These are phyloP conservation scores for Psephotus haematonotus DNA, from an alignment of 2,113 vertebrate genomes.

Conservation along the genomic window DNA sequence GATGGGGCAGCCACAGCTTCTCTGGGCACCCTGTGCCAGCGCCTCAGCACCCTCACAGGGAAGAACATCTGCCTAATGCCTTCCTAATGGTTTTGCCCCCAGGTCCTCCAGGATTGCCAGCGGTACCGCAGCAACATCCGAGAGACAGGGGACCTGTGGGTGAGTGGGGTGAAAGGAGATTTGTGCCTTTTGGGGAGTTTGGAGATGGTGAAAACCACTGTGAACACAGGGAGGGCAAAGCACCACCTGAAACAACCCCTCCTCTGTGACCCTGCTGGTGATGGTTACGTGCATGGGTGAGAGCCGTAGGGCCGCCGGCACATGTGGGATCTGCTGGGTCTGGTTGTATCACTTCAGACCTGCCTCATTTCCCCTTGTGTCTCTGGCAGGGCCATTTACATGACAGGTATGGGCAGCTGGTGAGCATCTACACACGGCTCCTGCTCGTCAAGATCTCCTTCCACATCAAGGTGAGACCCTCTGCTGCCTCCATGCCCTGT, in stretches of 20 bases:
- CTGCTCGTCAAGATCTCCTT: slow-evolving; percentile 92
- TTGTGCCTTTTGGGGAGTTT: neutral
- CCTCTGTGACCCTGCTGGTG: neutral
- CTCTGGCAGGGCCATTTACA: slow-evolving; percentile 84
- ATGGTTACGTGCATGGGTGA: accelerated
- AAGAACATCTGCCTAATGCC: neutral
- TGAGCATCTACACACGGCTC: slow-evolving; percentile 84
- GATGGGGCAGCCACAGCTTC: neutral
- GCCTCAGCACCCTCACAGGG: neutral
- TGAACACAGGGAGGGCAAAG: neutral
- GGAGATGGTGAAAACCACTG: accelerated
- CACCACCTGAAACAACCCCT: neutral
- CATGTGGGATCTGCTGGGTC: accelerated
- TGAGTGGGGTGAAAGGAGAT: slow-evolving; percentile 43
- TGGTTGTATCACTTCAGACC: accelerated
- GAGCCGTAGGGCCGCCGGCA: accelerated
- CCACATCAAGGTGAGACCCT: slow-evolving; percentile 83
- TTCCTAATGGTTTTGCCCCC: neutral
- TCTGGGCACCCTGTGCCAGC: neutral
- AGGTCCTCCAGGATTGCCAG: slow-evolving; percentile 96
- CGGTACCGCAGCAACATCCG: slow-evolving; percentile 90
- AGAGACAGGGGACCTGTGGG: slow-evolving; percentile 90
- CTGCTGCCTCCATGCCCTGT: accelerated
- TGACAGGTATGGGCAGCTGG: slow-evolving; percentile 90
- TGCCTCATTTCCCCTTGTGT: accelerated